Base-by-base conservation (phyloP, 2,888 invertebrate genomes). In the Megalurothrips usitatus region DNA sequence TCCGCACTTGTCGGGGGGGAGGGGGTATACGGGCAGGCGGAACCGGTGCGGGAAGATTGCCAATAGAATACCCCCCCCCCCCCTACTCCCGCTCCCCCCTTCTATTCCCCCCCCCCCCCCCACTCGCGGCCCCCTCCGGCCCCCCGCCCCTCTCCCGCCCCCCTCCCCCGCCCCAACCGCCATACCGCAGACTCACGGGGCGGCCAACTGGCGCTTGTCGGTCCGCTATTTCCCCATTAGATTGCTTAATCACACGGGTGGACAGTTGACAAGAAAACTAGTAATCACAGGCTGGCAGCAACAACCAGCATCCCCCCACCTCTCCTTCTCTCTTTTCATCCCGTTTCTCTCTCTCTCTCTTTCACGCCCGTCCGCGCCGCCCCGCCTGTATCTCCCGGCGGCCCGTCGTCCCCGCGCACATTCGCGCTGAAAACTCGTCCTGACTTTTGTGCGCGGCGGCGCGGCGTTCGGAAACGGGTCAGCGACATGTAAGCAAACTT, bases 231-330 rank as follows among this genome's bases (percentile, higher is more conserved):
- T 58, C 58, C 58, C 58, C 68, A 75, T 75, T 75, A 75, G 68
- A 75, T 75, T 75, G 26, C 68, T 75, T 75, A 75, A 75, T 75
- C 68, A 75, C 68, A 26, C 68, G 26, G 26, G 68, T 19, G 68
- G 68, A 75, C 68, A 75, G 68, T 75, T 75, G 68, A 75, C 68
- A 75, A 75, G 68, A 75, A 75, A 75, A 75, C 68, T 75, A 75
- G 68, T 75, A 75, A 75, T 75, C 68, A 75, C 68, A 58, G 58
- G 68, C 11, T 75, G 68, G 23, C 68, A 26, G 23, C 23, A 11
- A 11, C 68, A 6, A 23, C 68, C 68, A 19, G 14, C 52, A 17
- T 63, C 63, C 23, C 34, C 6, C 34, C 6, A 2, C 6, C 34
- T 43, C 34, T 43, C 34, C 34, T 6, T 17, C 52, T 17, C 52